These are phyloP conservation scores for Crocallis elinguaria DNA, from an alignment of 2,888 invertebrate genomes.

Conservation along the genomic window DNA sequence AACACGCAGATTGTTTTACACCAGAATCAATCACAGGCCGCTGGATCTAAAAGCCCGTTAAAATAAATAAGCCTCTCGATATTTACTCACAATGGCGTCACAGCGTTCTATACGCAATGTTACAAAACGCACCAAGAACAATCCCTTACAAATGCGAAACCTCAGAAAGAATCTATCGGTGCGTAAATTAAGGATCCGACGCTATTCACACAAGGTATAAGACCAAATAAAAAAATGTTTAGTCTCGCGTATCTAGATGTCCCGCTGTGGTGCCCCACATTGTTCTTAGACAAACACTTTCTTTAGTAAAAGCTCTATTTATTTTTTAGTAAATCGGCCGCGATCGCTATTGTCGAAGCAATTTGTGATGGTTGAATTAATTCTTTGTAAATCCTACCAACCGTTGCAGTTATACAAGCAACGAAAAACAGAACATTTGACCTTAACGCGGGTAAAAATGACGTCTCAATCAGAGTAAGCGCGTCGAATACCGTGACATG, in stretches of 20 bases:
- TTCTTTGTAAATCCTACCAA: slow-evolving; percentile 59
- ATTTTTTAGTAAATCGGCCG: slow-evolving; percentile 70
- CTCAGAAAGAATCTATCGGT: slow-evolving; percentile 77
- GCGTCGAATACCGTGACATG: slow-evolving; percentile 76
- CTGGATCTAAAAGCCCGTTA: slow-evolving; percentile 32
- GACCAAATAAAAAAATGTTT: slow-evolving; percentile 70
- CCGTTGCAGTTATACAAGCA: slow-evolving; percentile 47
- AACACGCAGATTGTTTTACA: slow-evolving; percentile 16
- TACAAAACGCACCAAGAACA: slow-evolving; percentile 76
- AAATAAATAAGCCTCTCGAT: slow-evolving; percentile 47
- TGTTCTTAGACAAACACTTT: slow-evolving; percentile 84
- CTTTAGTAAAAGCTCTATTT: slow-evolving; percentile 71
- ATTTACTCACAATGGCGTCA: slow-evolving; percentile 55
- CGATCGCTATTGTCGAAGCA: slow-evolving; percentile 59
- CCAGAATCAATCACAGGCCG: slow-evolving; percentile 28
- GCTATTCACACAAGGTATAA: slow-evolving; percentile 70
- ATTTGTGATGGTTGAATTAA: slow-evolving; percentile 76
- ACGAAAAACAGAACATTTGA: slow-evolving; percentile 39
- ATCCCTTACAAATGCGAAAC: slow-evolving; percentile 73
- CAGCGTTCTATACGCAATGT: slow-evolving; percentile 61
- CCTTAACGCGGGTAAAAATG: slow-evolving; percentile 48
- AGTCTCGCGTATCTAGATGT: slow-evolving; percentile 74
- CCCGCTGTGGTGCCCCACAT: slow-evolving; percentile 79
- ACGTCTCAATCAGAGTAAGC: slow-evolving; percentile 72
- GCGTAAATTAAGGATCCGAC: slow-evolving; percentile 81